Percentiles rank a stretch among this genome's conserved stretches.
Conservation (phyloP, 2,797 vertebrate genomes). For the Miichthys miiuy region DNA sequence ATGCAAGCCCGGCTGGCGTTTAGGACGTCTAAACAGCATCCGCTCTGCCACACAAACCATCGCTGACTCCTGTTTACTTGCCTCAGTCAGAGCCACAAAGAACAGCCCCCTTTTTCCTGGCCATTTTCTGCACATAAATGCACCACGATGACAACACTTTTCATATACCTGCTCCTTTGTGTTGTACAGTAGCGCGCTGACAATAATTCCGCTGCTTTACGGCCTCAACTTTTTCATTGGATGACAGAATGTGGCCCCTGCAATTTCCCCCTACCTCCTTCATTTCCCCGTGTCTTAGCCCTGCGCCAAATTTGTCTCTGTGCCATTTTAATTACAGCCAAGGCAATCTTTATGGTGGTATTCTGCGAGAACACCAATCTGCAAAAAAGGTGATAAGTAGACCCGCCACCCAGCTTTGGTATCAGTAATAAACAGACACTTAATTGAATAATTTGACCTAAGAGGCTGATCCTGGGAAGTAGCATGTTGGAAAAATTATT, state of each 20-base stretch:
- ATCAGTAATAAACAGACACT: constrained; percentile 92
- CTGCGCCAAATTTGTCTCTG: constrained; percentile 88
- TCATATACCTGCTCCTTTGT: constrained; percentile 51
- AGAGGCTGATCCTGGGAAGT: constrained; percentile 88
- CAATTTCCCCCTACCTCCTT: constrained; percentile 71
- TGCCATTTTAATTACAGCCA: constrained; percentile 92
- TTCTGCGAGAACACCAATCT: constrained; percentile 89
- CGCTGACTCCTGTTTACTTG: constrained; percentile 61
- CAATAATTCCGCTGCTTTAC: constrained; percentile 54
- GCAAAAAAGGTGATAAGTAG: constrained; percentile 91
- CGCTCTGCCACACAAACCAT: constrained; percentile 57
- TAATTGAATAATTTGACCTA: constrained; percentile 93
- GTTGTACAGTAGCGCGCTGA: constrained; percentile 40
- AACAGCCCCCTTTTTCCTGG: constrained; percentile 33
- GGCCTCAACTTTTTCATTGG: constrained; percentile 76
- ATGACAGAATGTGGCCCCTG: constrained; percentile 76
- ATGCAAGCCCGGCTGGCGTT: constrained; percentile 72
- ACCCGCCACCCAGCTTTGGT: constrained; percentile 87
- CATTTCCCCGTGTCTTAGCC: constrained; percentile 82
- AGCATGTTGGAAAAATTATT: constrained; percentile 82
- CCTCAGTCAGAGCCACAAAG: constrained; percentile 51
- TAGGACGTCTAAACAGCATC: constrained; percentile 66
- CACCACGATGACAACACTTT: constrained; percentile 25
- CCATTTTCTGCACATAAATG: constrained; percentile 29
- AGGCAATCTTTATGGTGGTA: constrained; percentile 90